Evolutionary conservation across 1,140 invertebrate genomes (phyloP).

Genomic region (Sipha flava): DNA sequence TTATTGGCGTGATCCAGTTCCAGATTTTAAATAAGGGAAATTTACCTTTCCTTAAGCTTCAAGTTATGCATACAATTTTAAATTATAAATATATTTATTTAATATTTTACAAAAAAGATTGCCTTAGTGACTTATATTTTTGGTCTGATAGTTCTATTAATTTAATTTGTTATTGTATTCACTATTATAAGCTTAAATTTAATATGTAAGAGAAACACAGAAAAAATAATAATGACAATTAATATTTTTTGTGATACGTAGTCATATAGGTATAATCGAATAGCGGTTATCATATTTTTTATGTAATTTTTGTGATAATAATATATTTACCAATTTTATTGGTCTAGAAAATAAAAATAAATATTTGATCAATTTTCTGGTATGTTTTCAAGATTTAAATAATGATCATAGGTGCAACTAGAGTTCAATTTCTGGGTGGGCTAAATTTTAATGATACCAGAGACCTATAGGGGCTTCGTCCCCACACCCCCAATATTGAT

Average conservation of each 20-base stretch:
- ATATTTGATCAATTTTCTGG: neutral
- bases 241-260: constrained; percentile 18
- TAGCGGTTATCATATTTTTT: constrained; percentile 2
- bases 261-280: neutral
- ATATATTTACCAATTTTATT: constrained; percentile 3
- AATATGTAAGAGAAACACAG: neutral
- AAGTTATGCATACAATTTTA: neutral
- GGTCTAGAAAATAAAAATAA: neutral
- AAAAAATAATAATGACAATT: neutral
- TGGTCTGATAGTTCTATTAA: neutral
- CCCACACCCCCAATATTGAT: too few relatives aligned
- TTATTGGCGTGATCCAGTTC: constrained; percentile 84
- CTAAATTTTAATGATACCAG: too few relatives aligned
- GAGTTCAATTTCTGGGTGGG: too few relatives aligned
- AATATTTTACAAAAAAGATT: neutral
- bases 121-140: constrained; percentile 5
- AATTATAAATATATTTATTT: neutral
- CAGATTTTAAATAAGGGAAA: constrained; percentile 44
- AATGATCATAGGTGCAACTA: too few relatives aligned
- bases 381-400: constrained; percentile 24
- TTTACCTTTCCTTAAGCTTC: neutral
- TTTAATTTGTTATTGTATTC: neutral
- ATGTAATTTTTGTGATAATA: constrained; percentile 25
- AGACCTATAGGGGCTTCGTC: too few relatives aligned
- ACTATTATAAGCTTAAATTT: neutral